Conservation (phyloP, 2,888 invertebrate genomes). For the Mesorhabditis belari region DNA sequence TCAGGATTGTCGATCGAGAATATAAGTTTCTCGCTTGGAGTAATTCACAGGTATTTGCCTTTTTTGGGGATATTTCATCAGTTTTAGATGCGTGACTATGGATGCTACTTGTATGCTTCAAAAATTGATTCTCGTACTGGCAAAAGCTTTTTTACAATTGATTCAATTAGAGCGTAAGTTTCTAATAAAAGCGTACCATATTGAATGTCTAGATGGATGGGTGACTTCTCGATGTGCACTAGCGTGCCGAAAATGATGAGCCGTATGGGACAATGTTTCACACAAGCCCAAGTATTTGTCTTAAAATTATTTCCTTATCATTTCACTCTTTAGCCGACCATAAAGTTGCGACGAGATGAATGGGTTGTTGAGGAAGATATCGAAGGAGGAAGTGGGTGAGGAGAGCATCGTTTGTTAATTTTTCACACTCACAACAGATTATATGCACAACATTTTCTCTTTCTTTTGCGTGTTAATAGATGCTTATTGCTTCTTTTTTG, state of each 20-base stretch:
- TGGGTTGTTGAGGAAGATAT: slow-evolving; percentile 29
- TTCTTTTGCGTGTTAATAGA: neutral
- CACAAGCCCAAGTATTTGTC: slow-evolving; percentile 40
- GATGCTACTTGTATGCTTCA: slow-evolving; percentile 44
- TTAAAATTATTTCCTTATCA: too few relatives aligned
- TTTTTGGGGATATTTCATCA: neutral
- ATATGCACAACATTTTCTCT: neutral
- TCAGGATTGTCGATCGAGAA: slow-evolving; percentile 21
- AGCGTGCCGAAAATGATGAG: slow-evolving; percentile 53
- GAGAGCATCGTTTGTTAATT: neutral
- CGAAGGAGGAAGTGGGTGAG: too few relatives aligned
- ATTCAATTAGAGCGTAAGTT: neutral
- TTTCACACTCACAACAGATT: neutral
- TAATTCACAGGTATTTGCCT: slow-evolving; percentile 37
- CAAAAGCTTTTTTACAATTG: neutral
- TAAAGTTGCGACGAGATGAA: slow-evolving; percentile 12
- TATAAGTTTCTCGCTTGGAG: slow-evolving; percentile 49
- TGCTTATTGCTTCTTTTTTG: too few relatives aligned
- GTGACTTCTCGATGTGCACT: slow-evolving; percentile 34
- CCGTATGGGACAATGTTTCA: slow-evolving; percentile 55
- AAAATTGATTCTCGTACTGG: slow-evolving; percentile 8
- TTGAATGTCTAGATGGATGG: slow-evolving; percentile 33
- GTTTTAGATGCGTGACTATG: slow-evolving; percentile 45
- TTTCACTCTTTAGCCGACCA: slow-evolving; percentile 15
- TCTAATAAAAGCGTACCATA: neutral